These are phyloP conservation scores for Anorthoa munda DNA, from an alignment of 2,888 invertebrate genomes.

Conservation along the genomic window DNA sequence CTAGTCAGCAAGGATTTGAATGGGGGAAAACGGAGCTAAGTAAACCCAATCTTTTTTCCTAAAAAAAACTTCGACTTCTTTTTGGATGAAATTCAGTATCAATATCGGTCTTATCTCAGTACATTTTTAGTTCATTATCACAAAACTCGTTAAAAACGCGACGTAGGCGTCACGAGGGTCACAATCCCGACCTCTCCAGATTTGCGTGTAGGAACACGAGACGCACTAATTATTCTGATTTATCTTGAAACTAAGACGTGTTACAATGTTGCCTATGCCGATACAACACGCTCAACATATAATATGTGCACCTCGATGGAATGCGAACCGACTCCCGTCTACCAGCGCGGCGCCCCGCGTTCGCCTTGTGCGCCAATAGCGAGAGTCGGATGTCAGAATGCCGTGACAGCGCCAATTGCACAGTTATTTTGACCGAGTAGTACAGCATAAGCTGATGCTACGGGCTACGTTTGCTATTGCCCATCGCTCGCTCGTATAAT, in stretches of 20 bases:
- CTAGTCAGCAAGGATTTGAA: not conserved
- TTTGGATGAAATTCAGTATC: not conserved
- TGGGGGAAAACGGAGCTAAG: not conserved
- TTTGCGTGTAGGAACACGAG: slow-evolving; percentile 42
- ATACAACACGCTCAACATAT: too few relatives aligned
- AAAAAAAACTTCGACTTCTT: not conserved
- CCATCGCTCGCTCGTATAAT: too few relatives aligned
- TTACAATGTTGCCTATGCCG: not conserved
- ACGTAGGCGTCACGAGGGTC: slow-evolving; percentile 28
- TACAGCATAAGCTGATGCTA: not conserved
- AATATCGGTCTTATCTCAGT: not conserved
- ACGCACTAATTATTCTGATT: slow-evolving; percentile 8
- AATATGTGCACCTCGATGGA: too few relatives aligned
- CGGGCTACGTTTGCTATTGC: too few relatives aligned
- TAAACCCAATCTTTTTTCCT: not conserved
- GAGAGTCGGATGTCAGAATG: too few relatives aligned
- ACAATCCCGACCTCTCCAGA: slow-evolving; percentile 26
- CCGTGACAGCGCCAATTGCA: too few relatives aligned
- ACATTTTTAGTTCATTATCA: slow-evolving; percentile 7
- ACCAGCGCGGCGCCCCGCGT: too few relatives aligned
- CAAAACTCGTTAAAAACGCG: slow-evolving; percentile 14
- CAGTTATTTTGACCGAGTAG: too few relatives aligned
- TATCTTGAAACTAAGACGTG: slow-evolving; percentile 19
- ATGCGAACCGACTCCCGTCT: too few relatives aligned
- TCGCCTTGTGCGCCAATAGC: too few relatives aligned